Evolutionary conservation across 2,888 invertebrate species (phyloP), one percentile per base, ranked within the genome.

Genomic region (Athrips mouffetella): DNA sequence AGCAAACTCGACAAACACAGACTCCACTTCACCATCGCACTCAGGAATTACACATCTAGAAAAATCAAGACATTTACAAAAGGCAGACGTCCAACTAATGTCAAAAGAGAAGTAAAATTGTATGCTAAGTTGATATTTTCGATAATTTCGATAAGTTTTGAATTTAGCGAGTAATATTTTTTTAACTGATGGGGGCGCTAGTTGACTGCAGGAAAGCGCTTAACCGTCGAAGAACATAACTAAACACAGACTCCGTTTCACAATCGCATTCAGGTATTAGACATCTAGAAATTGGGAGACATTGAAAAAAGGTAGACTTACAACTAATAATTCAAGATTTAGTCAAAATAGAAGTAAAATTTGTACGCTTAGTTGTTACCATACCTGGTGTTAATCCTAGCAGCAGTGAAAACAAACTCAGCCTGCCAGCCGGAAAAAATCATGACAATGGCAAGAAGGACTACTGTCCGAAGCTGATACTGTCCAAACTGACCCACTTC

Each of bases 341-440:
- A n/a, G n/a, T n/a, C n/a, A n/a, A n/a, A n/a, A n/a, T n/a, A n/a
- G n/a, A n/a, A n/a, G n/a, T n/a, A n/a, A n/a, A n/a, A n/a, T n/a
- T n/a, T n/a, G n/a, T n/a, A n/a, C n/a, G n/a, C n/a, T n/a, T n/a
- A n/a, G n/a, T n/a, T n/a, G n/a, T n/a, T 27, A 30, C 55, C 8
- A n/a, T 21, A 57, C 58, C 58, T 57, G 2, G 57, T 53, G 13
- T 29, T 20, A 8, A 57, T 52, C 41, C 58, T 54, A 51, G 89
- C 89, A 2, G 92, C 90, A 0, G 91, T 91, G 63, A 92, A 92
- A 42, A 91, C 89, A 62, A 90, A 92, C 6, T 89, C 89, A 23
- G 20, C 87, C 82, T 16, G 48, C 48, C 45, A 89, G 7, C 91
- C 89, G 18, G 90, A 86, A 60, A 91, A 89, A 51, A 91, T 67